phyloP scores from a whole-genome alignment of 2,888 invertebrate species.

The Gandaritis pyraliata region DNA sequence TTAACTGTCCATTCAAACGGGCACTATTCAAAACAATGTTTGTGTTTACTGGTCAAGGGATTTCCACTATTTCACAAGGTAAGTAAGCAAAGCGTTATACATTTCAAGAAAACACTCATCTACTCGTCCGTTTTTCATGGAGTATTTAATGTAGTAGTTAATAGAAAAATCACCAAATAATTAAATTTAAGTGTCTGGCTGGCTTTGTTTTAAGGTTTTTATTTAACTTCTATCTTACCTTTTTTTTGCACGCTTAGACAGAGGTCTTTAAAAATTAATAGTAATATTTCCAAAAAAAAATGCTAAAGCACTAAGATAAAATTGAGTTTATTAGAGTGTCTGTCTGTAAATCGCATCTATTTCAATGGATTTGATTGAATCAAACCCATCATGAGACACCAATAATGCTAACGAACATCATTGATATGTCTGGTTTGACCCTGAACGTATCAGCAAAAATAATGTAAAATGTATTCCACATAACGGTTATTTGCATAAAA shows the following conservation, averaged over 20 bases:
- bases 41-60: slow-evolving; percentile 49
- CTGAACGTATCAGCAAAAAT: slow-evolving; percentile 14
- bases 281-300: too few relatives aligned
- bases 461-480: slow-evolving; percentile 19
- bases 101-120: too few relatives aligned
- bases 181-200: too few relatives aligned
- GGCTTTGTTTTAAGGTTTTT: too few relatives aligned
- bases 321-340: too few relatives aligned
- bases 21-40: slow-evolving; percentile 70
- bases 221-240: too few relatives aligned
- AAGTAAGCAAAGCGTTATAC: background rate
- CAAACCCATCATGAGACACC: background rate
- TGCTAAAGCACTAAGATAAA: too few relatives aligned
- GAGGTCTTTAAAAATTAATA: too few relatives aligned
- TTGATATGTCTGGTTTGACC: slow-evolving; percentile 23
- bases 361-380: slow-evolving; percentile 1
- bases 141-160: too few relatives aligned
- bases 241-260: too few relatives aligned
- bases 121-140: too few relatives aligned
- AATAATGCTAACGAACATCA: slow-evolving; percentile 14
- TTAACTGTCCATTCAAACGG: slow-evolving; percentile 73
- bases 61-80: slow-evolving; percentile 53
- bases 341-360: background rate
- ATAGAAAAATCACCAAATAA: too few relatives aligned
- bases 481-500: slow-evolving; percentile 20